phyloP scores from a whole-genome alignment of 2,888 invertebrate genomes.

The Laspeyria flexula region DNA sequence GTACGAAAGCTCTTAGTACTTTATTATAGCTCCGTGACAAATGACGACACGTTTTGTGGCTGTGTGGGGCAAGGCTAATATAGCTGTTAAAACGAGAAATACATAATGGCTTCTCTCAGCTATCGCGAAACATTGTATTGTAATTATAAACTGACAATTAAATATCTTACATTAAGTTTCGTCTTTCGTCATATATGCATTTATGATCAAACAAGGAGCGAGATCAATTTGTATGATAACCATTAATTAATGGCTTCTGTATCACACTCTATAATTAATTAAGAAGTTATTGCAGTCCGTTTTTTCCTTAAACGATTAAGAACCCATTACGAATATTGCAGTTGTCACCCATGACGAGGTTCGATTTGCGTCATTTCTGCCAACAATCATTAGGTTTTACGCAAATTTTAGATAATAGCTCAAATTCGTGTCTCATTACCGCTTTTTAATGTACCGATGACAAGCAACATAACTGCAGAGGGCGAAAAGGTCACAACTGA shows the following conservation, averaged over 20 bases:
- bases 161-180: neutral
- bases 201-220: neutral
- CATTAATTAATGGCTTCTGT: neutral
- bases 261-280: constrained; percentile 5
- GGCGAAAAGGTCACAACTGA: constrained; percentile 2
- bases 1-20: too few species aligned
- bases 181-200: neutral
- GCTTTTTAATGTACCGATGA: neutral
- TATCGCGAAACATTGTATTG: too few species aligned
- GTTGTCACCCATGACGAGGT: too few species aligned
- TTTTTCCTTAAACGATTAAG: constrained; percentile 10
- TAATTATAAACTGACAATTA: neutral
- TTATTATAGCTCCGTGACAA: too few species aligned
- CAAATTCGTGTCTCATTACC: constrained; percentile 5
- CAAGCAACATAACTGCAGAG: neutral
- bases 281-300: constrained; percentile 6
- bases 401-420: constrained; percentile 15
- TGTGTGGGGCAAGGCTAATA: too few species aligned
- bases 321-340: constrained; percentile 40
- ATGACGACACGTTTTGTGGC: too few species aligned
- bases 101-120: too few species aligned
- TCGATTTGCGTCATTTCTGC: constrained; percentile 28
- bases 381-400: constrained; percentile 30
- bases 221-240: constrained; percentile 4
- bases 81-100: neutral